Conservation (phyloP, 1,140 invertebrate genomes). For the Ptiloglossa arizonensis region DNA sequence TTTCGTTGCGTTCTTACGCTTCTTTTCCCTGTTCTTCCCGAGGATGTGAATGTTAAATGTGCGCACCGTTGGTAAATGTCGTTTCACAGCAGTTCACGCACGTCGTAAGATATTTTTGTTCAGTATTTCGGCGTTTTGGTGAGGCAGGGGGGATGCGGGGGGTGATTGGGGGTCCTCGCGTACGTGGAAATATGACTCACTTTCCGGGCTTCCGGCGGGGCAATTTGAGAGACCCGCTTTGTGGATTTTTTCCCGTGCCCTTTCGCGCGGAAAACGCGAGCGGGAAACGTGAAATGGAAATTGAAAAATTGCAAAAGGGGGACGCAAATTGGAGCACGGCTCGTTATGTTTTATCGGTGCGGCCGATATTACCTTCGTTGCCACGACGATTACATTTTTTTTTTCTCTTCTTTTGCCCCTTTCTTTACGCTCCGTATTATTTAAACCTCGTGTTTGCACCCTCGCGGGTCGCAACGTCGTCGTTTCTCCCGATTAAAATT, state of each 20-base stretch:
- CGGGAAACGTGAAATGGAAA: slow-evolving; percentile 64
- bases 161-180: slow-evolving; percentile 7
- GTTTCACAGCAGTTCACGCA: slow-evolving; percentile 3
- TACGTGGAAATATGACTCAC: slow-evolving; percentile 63
- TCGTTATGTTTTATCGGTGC: slow-evolving; percentile 72
- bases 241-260: slow-evolving; percentile 64
- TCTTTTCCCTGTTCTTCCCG: neutral
- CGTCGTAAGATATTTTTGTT: slow-evolving; percentile 34
- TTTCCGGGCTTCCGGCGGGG: slow-evolving; percentile 59
- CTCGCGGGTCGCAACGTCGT: neutral
- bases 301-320: slow-evolving; percentile 70
- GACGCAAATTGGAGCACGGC: slow-evolving; percentile 60
- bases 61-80: slow-evolving; percentile 12
- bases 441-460: slow-evolving; percentile 23
- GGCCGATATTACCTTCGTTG: slow-evolving; percentile 58
- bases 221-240: slow-evolving; percentile 60
- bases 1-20: too few species aligned
- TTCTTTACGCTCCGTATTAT: slow-evolving; percentile 29
- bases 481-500: slow-evolving; percentile 17
- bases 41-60: slow-evolving; percentile 13
- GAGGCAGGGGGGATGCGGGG: too few species aligned
- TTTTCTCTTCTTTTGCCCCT: too few species aligned
- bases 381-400: slow-evolving; percentile 9
- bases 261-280: slow-evolving; percentile 62
- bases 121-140: neutral